phyloP scores from a whole-genome alignment of 2,888 invertebrate species.

The Heteromurus nitidus region DNA sequence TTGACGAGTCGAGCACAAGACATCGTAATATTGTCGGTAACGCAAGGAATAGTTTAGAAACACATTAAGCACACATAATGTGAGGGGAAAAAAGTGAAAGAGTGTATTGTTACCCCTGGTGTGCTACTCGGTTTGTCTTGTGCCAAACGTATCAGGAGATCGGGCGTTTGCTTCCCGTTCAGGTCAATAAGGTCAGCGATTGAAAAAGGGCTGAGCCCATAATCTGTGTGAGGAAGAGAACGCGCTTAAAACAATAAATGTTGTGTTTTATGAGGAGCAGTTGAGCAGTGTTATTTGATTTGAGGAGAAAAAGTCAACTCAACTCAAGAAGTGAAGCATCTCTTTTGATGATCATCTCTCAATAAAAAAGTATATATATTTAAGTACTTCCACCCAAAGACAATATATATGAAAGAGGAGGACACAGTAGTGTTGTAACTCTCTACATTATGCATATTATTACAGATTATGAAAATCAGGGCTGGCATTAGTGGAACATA shows the following conservation, averaged over 20 bases:
- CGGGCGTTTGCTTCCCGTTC: conserved; percentile 67
- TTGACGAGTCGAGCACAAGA: no score
- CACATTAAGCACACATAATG: no score
- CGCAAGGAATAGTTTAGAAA: conserved; percentile 15
- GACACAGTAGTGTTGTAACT: conserved; percentile 42
- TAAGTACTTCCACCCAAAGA: conserved; percentile 52
- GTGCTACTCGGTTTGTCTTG: conserved; percentile 69
- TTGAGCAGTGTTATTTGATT: neutral
- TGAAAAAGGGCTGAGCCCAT: conserved; percentile 67
- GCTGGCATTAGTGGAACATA: no score
- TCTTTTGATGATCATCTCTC: neutral
- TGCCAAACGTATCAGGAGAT: conserved; percentile 68
- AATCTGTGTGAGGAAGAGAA: no score
- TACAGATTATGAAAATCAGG: no score
- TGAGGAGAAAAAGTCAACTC: conserved; percentile 31
- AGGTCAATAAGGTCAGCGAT: conserved; percentile 69
- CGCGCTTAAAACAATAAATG: conserved; percentile 66
- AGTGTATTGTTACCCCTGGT: conserved; percentile 62
- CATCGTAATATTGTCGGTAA: conserved; percentile 40
- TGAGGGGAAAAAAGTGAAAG: conserved; percentile 64
- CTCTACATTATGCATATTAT: conserved; percentile 12
- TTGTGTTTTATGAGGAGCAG: conserved; percentile 31
- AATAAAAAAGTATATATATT: no score
- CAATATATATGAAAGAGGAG: conserved; percentile 37
- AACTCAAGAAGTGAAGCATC: conserved; percentile 34